Base-by-base conservation (phyloP, 1,140 invertebrate species). In the Magallana gigas region DNA sequence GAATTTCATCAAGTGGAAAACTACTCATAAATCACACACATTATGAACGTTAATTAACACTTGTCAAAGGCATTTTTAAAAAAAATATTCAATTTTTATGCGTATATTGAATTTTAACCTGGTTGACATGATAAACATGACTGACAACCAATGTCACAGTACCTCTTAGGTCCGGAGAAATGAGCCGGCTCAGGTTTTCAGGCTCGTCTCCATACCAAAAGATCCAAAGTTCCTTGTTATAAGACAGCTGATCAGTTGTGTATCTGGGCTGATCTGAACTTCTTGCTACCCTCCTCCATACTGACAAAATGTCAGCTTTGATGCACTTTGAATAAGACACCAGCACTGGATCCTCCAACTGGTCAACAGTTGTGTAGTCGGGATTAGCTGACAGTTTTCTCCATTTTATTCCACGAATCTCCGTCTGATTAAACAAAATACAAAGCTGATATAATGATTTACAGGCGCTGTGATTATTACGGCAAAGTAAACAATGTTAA, bases 161-260 rank as follows among this genome's bases (percentile, higher is more conserved):
- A 91, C 97, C 97, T 93, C 96, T 96, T 83, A 98, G 96, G 85
- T 96, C 95, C 85, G 94, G 91, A 23, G 94, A 93, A 14, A 96
- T 91, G 56, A 96, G 90, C 57, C 93, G 93, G 36, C 93, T 91
- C 48, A 96, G 90, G 95, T 98, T 97, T 57, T 92, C 88, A 14
- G 98, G 98, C 95, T 99, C 98, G 94, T 99, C 98, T 92, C 98
- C 98, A 96, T 99, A 99, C 98, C 98, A 99, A 96, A 99, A 99
- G 93, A 99, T 97, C 99, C 98, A 99, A 16, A 99, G 96, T 95
- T 99, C 98, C 96, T 99, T 99, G 94, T 90, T 91, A 87, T 85
- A 93, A 56, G 87, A 80, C 56, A 92, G 86, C 14, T 93, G 90
- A 64, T 92, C 92, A 23, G 87, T 83, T 18, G 88, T 85, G 14